Evolutionary conservation across 2,888 invertebrate species (phyloP).

Genomic region (Cyaniris semiargus): DNA sequence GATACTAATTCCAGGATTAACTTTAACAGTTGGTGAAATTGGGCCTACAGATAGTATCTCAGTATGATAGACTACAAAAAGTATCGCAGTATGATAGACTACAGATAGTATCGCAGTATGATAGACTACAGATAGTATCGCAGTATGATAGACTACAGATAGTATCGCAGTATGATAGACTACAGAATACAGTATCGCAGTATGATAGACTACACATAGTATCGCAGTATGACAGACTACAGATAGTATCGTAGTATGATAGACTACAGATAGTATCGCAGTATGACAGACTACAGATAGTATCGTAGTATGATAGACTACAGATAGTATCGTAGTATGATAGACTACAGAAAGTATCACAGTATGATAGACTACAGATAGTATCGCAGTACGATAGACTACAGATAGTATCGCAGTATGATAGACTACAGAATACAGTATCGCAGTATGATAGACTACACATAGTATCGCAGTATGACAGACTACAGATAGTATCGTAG

Average conservation of each 20-base stretch:
- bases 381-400: conserved; percentile 49
- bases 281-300: conserved; percentile 53
- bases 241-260: conserved; percentile 50
- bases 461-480: conserved; percentile 51
- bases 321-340: conserved; percentile 49
- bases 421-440: too few relatives aligned
- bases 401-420: conserved; percentile 48
- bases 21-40: too few relatives aligned
- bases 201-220: conserved; percentile 52
- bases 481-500: conserved; percentile 43
- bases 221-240: conserved; percentile 50
- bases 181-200: too few relatives aligned
- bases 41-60: too few relatives aligned
- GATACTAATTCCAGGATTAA: too few relatives aligned
- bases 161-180: conserved; percentile 49
- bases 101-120: conserved; percentile 48
- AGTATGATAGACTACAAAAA: conserved; percentile 52
- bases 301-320: conserved; percentile 49
- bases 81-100: conserved; percentile 49
- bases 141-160: conserved; percentile 52
- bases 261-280: conserved; percentile 44
- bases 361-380: conserved; percentile 52
- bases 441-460: conserved; percentile 51
- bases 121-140: conserved; percentile 48
- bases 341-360: conserved; percentile 46